Evolutionary conservation across 1,140 invertebrate species (phyloP).

Genomic region (Ceratina calcarata): DNA sequence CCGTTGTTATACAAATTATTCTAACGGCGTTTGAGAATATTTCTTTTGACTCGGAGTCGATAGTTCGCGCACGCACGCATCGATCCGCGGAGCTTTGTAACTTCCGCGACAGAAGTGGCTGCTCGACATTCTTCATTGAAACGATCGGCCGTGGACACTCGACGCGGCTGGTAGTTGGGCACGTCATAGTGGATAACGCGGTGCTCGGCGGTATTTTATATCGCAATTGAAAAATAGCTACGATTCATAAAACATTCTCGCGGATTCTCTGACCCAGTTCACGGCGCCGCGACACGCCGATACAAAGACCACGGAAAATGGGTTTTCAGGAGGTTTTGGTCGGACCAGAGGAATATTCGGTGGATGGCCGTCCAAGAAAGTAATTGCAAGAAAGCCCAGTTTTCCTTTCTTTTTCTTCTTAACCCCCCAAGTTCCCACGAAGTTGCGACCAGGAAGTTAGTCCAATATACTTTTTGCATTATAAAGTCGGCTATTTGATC

Average conservation of each 20-base stretch:
- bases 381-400: slow-evolving; percentile 17
- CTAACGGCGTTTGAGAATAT: too few relatives aligned
- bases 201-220: slow-evolving; percentile 34
- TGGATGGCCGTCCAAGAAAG: not conserved
- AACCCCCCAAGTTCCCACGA: not conserved
- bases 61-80: not conserved
- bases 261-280: slow-evolving; percentile 52
- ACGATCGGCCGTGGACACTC: slow-evolving; percentile 24
- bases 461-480: not conserved
- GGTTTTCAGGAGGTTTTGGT: slow-evolving; percentile 28
- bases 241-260: slow-evolving; percentile 53
- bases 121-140: slow-evolving; percentile 44
- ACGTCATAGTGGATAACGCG: slow-evolving; percentile 11
- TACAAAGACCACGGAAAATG: slow-evolving; percentile 38
- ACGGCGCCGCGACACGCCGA: not conserved
- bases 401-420: not conserved
- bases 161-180: not conserved
- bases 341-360: slow-evolving; percentile 33
- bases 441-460: not conserved
- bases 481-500: not conserved
- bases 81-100: not conserved
- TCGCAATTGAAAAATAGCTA: slow-evolving; percentile 61
- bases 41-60: too few relatives aligned
- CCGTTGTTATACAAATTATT: too few relatives aligned
- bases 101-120: not conserved